Conservation (phyloP, 2,113 vertebrate genomes). For the Phocoena phocoena region DNA sequence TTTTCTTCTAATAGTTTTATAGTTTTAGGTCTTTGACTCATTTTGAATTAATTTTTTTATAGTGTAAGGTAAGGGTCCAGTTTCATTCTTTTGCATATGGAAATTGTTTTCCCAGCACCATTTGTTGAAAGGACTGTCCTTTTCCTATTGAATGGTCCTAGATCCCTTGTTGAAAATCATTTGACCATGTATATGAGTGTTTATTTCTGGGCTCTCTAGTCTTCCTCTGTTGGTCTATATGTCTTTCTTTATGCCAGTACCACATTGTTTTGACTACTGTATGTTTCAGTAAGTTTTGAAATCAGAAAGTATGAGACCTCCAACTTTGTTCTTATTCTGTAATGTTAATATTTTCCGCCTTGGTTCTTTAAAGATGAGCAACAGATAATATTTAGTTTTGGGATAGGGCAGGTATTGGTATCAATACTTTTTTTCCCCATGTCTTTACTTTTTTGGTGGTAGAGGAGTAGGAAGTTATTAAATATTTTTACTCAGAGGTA, state of each 20-base stretch:
- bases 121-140: neutral
- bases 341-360: neutral
- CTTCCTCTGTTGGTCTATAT: neutral
- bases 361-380: constrained; percentile 15
- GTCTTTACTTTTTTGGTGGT: neutral
- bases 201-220: neutral
- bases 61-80: neutral
- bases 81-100: neutral
- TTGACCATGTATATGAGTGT: neutral
- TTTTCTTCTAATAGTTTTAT: neutral
- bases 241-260: neutral
- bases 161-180: neutral
- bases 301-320: neutral
- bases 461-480: neutral
- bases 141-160: neutral
- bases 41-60: neutral
- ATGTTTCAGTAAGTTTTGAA: constrained; percentile 28
- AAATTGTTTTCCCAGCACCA: neutral
- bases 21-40: neutral
- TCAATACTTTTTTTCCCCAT: neutral
- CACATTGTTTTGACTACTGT: neutral
- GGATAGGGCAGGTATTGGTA: neutral
- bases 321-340: neutral
- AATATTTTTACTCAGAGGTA: neutral
- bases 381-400: neutral